Evolutionary conservation across 1,140 invertebrate genomes (phyloP).

Genomic region (Cataglyphis hispanica): DNA sequence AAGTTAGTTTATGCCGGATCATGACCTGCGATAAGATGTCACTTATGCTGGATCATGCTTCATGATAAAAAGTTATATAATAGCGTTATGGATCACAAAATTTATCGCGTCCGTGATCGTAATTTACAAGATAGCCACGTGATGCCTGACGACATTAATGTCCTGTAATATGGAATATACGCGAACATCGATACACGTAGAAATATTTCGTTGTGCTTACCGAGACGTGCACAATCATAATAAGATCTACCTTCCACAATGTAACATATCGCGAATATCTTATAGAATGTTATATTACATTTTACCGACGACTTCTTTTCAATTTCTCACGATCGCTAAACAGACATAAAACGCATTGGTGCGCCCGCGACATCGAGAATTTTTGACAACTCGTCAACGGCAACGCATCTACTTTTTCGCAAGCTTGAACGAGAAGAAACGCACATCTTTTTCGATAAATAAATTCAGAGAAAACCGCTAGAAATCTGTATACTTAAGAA

Average conservation of each 20-base stretch:
- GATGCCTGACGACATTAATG: conserved; percentile 1
- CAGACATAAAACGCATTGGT: neutral
- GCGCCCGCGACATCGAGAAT: neutral
- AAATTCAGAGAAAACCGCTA: neutral
- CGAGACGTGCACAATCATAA: conserved; percentile 4
- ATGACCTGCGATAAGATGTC: neutral
- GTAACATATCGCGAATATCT: neutral
- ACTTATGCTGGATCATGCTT: neutral
- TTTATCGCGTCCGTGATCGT: neutral
- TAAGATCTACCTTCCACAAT: neutral
- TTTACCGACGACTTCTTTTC: conserved; percentile 21
- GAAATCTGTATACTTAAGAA: neutral
- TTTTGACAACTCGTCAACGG: neutral
- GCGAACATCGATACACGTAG: neutral
- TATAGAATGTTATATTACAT: neutral
- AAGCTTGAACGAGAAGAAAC: neutral
- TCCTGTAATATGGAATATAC: neutral
- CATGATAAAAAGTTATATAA: conserved; percentile 13
- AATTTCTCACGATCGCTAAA: too few relatives aligned
- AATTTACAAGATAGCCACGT: neutral
- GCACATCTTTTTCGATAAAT: neutral
- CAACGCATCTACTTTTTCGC: neutral
- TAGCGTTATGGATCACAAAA: conserved; percentile 8
- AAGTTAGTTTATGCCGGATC: conserved; percentile 14
- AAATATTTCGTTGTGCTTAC: neutral